phyloP scores from a whole-genome alignment of 2,888 invertebrate genomes.

The Tethea ocularis region DNA sequence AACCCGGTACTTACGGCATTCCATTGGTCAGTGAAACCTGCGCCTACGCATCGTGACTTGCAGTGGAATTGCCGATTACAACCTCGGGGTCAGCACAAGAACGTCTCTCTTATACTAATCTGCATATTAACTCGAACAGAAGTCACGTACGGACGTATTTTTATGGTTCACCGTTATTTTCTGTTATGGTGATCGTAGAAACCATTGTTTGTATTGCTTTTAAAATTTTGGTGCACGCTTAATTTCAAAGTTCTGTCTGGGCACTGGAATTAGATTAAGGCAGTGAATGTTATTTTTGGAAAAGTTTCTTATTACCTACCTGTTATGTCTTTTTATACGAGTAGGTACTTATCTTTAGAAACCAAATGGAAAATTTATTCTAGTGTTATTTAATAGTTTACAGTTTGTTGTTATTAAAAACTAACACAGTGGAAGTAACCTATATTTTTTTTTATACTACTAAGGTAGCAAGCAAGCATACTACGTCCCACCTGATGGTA shows the following conservation, averaged over 20 bases:
- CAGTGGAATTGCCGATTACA: constrained; percentile 68
- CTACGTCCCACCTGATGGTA: too few species aligned
- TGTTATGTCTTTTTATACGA: too few species aligned
- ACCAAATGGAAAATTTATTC: too few species aligned
- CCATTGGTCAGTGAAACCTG: constrained; percentile 45
- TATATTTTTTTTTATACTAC: too few species aligned
- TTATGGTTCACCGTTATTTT: constrained; percentile 45
- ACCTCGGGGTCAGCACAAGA: constrained; percentile 23
- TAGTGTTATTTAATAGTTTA: too few species aligned
- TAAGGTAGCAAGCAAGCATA: too few species aligned
- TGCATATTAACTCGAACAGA: constrained; percentile 60
- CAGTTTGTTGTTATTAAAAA: too few species aligned
- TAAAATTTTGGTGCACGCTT: constrained; percentile 1
- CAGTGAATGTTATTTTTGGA: neutral
- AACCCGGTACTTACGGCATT: constrained; percentile 15
- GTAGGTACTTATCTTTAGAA: too few species aligned
- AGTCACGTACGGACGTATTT: constrained; percentile 35
- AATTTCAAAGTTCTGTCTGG: neutral
- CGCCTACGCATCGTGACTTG: constrained; percentile 68
- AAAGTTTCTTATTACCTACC: neutral
- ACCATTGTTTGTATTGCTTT: constrained; percentile 6
- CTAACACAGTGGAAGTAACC: too few species aligned
- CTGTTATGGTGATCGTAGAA: constrained; percentile 33
- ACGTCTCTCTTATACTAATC: constrained; percentile 59
- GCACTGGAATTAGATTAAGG: neutral